A percentile compares a stretch with the other conserved stretches of the same genome.
These are phyloP conservation scores for Temnothorax curvispinosus DNA, from an alignment of 1,140 invertebrate species.

Conservation along the genomic window DNA sequence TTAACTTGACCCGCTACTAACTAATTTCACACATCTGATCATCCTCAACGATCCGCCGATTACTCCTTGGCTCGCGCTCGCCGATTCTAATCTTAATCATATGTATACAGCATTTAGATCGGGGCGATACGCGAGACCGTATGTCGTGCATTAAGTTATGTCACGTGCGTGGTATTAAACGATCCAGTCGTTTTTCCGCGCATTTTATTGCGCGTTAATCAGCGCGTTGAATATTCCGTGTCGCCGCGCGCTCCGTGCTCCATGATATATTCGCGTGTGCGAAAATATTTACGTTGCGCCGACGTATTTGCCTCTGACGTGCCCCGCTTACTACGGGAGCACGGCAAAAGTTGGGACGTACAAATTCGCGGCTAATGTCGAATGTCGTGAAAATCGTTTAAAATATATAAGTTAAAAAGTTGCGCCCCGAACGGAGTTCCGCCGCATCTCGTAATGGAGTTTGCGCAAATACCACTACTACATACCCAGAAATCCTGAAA, in stretches of 20 bases:
- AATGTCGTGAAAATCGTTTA: slow-evolving; percentile 39
- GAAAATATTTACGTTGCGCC: not conserved
- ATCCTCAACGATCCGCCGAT: slow-evolving; percentile 27
- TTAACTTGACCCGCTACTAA: slow-evolving; percentile 47
- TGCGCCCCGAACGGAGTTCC: not conserved
- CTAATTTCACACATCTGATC: slow-evolving; percentile 38
- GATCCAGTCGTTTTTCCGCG: slow-evolving; percentile 38
- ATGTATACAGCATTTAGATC: slow-evolving; percentile 30
- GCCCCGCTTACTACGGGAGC: not conserved
- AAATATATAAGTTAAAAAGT: slow-evolving; percentile 48
- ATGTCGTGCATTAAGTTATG: not conserved
- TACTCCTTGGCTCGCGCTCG: not conserved
- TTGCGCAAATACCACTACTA: slow-evolving; percentile 5
- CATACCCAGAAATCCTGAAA: slow-evolving; percentile 21
- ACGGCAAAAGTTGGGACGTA: not conserved
- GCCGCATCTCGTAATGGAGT: slow-evolving; percentile 17
- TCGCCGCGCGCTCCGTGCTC: not conserved
- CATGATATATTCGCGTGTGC: slow-evolving; percentile 11
- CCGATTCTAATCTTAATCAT: slow-evolving; percentile 41
- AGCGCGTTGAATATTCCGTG: not conserved
- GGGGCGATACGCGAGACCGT: not conserved
- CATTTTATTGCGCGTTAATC: slow-evolving; percentile 46
- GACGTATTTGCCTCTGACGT: slow-evolving; percentile 18
- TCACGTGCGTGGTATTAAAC: slow-evolving; percentile 23
- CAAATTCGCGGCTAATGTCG: slow-evolving; percentile 31